Evolutionary conservation across 2,888 invertebrate species (phyloP).

Genomic region (Gryllus longicercus): DNA sequence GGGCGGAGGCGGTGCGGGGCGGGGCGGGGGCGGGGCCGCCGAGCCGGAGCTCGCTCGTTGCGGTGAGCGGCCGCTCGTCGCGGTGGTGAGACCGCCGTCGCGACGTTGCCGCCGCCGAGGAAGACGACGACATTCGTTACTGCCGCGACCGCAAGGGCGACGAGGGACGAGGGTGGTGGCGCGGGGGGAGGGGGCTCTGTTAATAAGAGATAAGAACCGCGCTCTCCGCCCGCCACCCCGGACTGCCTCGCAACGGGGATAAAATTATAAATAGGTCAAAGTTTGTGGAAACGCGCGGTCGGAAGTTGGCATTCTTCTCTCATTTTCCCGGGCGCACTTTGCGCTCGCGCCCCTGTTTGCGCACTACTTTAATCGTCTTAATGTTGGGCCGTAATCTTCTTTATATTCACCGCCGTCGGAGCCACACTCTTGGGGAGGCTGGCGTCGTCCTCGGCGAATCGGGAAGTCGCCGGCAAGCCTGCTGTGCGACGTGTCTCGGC

Average conservation of each 20-base stretch:
- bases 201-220: slow-evolving; percentile 17
- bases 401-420: neutral
- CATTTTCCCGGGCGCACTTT: neutral
- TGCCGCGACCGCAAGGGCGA: neutral
- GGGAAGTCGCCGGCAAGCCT: neutral
- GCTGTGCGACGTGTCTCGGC: no score
- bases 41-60: no score
- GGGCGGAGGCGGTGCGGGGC: no score
- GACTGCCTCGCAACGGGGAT: neutral
- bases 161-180: neutral
- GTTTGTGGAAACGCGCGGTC: slow-evolving; percentile 3
- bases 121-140: no score
- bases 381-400: slow-evolving; percentile 2
- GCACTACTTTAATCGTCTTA: slow-evolving; percentile 10
- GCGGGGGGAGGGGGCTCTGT: neutral
- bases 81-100: no score
- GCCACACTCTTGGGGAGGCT: neutral
- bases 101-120: no score
- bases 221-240: neutral
- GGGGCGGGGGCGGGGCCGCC: no score
- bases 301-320: slow-evolving; percentile 10
- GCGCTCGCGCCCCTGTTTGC: neutral
- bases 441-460: neutral
- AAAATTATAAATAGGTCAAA: slow-evolving; percentile 17
- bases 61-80: no score